Percentiles rank a stretch among this genome's conserved stretches.
phyloP scores from a whole-genome alignment of 2,888 invertebrate species.

The Ectemnius continuus region DNA sequence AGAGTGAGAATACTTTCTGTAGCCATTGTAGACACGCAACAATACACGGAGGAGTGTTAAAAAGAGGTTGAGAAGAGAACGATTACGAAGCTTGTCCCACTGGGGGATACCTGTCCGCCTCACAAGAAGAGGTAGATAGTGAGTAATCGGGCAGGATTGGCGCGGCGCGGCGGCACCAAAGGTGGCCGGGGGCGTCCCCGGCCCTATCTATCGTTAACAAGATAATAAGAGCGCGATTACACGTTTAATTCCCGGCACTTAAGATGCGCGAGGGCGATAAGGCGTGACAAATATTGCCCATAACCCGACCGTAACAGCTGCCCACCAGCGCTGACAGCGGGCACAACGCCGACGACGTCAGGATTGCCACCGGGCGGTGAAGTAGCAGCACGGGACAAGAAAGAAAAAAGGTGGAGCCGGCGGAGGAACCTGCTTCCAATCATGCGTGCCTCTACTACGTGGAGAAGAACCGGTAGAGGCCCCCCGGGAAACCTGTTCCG shows the following conservation, averaged over 20 bases:
- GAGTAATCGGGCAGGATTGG: constrained; percentile 31
- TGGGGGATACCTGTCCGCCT: constrained; percentile 12
- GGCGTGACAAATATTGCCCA: constrained; percentile 75
- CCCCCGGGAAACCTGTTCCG: constrained; percentile 61
- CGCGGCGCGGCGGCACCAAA: constrained; percentile 5
- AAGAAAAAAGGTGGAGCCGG: constrained; percentile 20
- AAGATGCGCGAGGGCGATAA: constrained; percentile 72
- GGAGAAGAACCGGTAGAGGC: not conserved
- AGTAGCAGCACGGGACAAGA: not conserved
- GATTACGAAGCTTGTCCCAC: constrained; percentile 22
- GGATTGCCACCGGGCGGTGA: not conserved
- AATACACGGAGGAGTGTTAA: too few relatives aligned
- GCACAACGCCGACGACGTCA: constrained; percentile 24
- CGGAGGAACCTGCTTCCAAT: constrained; percentile 18
- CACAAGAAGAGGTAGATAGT: not conserved
- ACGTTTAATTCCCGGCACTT: constrained; percentile 70
- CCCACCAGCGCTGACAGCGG: constrained; percentile 60
- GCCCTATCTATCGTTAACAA: constrained; percentile 67
- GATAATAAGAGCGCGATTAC: constrained; percentile 74
- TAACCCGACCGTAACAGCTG: constrained; percentile 63
- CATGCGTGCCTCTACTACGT: constrained; percentile 14
- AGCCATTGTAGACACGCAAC: too few relatives aligned
- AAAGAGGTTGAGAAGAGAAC: constrained; percentile 10
- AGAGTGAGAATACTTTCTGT: too few relatives aligned
- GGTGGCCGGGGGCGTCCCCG: constrained; percentile 24